phyloP scores from a whole-genome alignment of 2,888 invertebrate genomes.

The Seira sanloemensis region DNA sequence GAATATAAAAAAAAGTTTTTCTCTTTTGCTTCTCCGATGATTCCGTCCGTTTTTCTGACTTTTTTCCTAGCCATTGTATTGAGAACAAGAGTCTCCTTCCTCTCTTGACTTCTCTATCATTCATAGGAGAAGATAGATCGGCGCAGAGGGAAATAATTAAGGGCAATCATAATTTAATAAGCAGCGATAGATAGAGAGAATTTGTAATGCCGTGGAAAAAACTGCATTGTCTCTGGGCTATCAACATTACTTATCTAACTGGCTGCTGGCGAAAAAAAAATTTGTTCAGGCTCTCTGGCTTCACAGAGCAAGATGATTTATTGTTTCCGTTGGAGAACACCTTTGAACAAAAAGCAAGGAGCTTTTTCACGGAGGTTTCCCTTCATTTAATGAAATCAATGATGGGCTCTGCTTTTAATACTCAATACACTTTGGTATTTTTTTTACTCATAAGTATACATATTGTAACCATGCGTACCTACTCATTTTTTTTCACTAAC shows the following conservation, averaged over 20 bases:
- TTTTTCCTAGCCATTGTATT: too few species aligned
- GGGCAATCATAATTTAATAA: conserved; percentile 60
- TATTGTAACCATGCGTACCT: too few species aligned
- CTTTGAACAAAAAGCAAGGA: conserved; percentile 5
- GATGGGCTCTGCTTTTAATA: too few species aligned
- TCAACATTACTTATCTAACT: conserved; percentile 18
- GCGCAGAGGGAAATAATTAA: conserved; percentile 53
- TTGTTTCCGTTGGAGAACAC: conserved; percentile 53
- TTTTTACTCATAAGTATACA: too few species aligned
- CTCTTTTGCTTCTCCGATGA: too few species aligned
- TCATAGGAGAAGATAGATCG: neutral
- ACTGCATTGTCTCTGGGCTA: conserved; percentile 1
- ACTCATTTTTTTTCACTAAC: too few species aligned
- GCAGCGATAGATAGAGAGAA: conserved; percentile 40
- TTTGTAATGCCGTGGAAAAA: conserved; percentile 32
- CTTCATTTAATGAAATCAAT: too few species aligned
- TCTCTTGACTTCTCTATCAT: too few species aligned
- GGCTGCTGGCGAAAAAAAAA: conserved; percentile 45
- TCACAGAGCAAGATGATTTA: conserved; percentile 63
- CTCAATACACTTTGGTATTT: too few species aligned
- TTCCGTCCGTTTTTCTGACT: too few species aligned
- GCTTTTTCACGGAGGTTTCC: conserved; percentile 7
- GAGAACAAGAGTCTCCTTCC: too few species aligned
- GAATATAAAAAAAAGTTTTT: too few species aligned
- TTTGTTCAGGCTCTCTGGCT: conserved; percentile 32